Evolutionary conservation across 2,888 invertebrate species (phyloP).

Genomic region (Phragmatobia fuliginosa): DNA sequence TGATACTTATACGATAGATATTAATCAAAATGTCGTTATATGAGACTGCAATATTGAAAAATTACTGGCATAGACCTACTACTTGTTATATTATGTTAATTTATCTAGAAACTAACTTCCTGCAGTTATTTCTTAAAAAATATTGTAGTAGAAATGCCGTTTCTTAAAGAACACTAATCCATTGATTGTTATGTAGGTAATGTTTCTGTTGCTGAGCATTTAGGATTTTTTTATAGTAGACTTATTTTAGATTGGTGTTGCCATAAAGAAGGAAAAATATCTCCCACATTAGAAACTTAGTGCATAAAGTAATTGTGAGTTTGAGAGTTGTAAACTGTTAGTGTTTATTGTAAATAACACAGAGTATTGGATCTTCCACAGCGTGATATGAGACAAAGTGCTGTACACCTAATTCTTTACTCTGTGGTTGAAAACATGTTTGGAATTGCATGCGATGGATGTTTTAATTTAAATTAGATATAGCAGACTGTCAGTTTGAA

Average conservation of each 20-base stretch:
- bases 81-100: background rate
- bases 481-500: constrained; percentile 39
- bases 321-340: background rate
- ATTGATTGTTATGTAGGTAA: background rate
- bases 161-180: background rate
- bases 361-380: background rate
- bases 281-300: background rate
- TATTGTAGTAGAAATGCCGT: background rate
- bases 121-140: background rate
- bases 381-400: background rate
- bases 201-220: background rate
- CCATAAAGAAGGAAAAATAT: background rate
- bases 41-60: background rate
- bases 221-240: background rate
- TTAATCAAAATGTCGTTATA: too few relatives aligned
- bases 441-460: constrained; percentile 56
- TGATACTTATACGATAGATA: background rate
- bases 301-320: constrained; percentile 1
- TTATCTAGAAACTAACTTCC: background rate
- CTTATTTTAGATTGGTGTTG: background rate
- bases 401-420: background rate
- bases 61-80: background rate
- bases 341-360: background rate
- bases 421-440: constrained; percentile 32
- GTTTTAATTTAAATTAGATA: constrained; percentile 23